Evolutionary conservation across 2,113 vertebrate species (phyloP).

Genomic region (Perccottus glenii): DNA sequence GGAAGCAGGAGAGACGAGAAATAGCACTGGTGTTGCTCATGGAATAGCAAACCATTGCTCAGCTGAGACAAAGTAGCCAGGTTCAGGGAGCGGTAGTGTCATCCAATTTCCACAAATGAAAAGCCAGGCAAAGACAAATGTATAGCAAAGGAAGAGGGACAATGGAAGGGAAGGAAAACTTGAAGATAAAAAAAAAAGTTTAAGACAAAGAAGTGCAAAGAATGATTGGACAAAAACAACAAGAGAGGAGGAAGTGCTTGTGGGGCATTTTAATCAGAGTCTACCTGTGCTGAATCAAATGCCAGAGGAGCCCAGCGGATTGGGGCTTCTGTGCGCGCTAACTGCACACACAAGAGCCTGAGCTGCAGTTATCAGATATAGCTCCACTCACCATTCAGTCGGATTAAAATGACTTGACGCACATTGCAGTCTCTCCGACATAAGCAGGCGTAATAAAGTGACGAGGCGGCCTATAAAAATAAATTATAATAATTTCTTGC

Average conservation of each 20-base stretch:
- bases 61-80: constrained; percentile 39
- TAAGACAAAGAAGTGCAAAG: not conserved
- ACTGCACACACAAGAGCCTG: constrained; percentile 34
- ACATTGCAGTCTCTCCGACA: constrained; percentile 39
- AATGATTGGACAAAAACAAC: constrained; percentile 5
- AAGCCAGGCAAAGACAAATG: constrained; percentile 36
- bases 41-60: constrained; percentile 59
- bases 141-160: not conserved
- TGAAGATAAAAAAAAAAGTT: constrained; percentile 3
- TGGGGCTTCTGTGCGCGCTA: constrained; percentile 25
- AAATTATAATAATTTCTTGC: constrained; percentile 44
- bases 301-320: constrained; percentile 34
- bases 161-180: constrained; percentile 7
- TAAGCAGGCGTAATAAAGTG: constrained; percentile 60
- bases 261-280: constrained; percentile 55
- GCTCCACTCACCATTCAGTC: constrained; percentile 23
- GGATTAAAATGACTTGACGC: constrained; percentile 51
- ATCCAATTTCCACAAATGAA: constrained; percentile 50
- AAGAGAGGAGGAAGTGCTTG: constrained; percentile 1
- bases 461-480: constrained; percentile 56
- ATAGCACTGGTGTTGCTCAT: constrained; percentile 18
- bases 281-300: constrained; percentile 45
- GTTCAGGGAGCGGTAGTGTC: constrained; percentile 51
- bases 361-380: constrained; percentile 52
- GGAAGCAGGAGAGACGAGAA: constrained; percentile 13